Conservation (phyloP, 2,113 vertebrate genomes). For the Peucedramus taeniatus region DNA sequence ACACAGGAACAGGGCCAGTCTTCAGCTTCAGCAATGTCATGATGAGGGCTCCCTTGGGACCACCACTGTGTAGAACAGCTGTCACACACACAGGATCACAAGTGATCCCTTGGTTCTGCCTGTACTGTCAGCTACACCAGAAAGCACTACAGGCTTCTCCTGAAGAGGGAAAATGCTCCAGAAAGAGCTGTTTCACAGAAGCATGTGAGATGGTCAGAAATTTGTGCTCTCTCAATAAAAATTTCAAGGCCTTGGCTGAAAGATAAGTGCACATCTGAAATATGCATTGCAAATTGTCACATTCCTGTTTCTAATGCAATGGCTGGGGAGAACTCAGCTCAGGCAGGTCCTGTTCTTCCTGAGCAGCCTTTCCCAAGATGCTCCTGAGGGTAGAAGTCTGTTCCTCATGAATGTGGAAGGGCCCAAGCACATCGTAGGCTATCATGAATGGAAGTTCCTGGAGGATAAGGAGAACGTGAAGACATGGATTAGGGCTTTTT, state of each 20-base stretch:
- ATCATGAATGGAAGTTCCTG: accelerated
- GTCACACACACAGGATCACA: not conserved
- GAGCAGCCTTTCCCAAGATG: not conserved
- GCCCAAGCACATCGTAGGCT: accelerated
- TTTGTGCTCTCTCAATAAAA: not conserved
- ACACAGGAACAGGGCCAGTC: not conserved
- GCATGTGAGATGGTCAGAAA: not conserved
- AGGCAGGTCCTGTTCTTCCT: not conserved
- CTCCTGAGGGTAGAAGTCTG: not conserved
- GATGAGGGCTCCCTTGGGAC: not conserved
- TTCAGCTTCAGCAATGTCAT: not conserved
- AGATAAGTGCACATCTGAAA: not conserved
- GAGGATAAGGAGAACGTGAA: not conserved
- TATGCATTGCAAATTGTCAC: not conserved
- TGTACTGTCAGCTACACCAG: not conserved
- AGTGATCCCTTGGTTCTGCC: not conserved
- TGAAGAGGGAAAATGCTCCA: not conserved
- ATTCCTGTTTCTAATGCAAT: not conserved
- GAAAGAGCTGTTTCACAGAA: not conserved
- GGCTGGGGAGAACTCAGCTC: not conserved
- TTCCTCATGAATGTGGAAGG: not conserved
- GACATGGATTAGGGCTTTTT: not conserved
- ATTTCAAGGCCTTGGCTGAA: not conserved
- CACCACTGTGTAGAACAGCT: not conserved
- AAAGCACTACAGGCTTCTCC: not conserved